Evolutionary conservation across 1,140 invertebrate species (phyloP).

Genomic region (Cheumatopsyche charites): DNA sequence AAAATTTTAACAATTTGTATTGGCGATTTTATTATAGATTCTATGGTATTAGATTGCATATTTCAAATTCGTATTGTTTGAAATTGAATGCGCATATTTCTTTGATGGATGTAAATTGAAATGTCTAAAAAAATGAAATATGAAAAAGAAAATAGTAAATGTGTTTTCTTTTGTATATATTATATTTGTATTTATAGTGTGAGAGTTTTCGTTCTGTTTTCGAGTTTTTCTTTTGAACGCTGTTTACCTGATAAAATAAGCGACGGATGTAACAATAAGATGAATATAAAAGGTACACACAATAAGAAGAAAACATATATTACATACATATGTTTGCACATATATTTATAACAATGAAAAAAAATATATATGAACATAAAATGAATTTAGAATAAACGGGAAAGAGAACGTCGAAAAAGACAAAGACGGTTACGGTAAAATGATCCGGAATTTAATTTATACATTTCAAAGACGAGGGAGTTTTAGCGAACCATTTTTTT

Average conservation of each 20-base stretch:
- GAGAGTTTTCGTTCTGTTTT: not conserved
- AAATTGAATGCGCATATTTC: no score
- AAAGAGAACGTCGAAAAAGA: not conserved
- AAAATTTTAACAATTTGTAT: no score
- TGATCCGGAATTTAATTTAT: conserved; percentile 24
- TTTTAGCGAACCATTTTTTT: not conserved
- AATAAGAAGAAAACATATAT: not conserved
- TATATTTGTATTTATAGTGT: not conserved
- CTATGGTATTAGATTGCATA: no score
- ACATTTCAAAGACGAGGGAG: conserved; percentile 14
- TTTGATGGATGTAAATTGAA: no score
- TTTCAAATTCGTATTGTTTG: no score
- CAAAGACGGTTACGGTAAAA: not conserved
- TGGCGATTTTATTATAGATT: no score
- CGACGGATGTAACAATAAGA: conserved; percentile 8
- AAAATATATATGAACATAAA: no score
- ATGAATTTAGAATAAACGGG: no score
- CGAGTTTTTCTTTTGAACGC: conserved; percentile 8
- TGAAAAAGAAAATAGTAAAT: not conserved
- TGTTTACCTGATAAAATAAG: not conserved
- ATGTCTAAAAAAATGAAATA: not conserved
- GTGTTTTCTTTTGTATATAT: not conserved
- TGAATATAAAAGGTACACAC: not conserved
- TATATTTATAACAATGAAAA: no score
- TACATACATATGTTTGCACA: no score